phyloP scores from a whole-genome alignment of 2,113 vertebrate species.

The Ictalurus furcatus region DNA sequence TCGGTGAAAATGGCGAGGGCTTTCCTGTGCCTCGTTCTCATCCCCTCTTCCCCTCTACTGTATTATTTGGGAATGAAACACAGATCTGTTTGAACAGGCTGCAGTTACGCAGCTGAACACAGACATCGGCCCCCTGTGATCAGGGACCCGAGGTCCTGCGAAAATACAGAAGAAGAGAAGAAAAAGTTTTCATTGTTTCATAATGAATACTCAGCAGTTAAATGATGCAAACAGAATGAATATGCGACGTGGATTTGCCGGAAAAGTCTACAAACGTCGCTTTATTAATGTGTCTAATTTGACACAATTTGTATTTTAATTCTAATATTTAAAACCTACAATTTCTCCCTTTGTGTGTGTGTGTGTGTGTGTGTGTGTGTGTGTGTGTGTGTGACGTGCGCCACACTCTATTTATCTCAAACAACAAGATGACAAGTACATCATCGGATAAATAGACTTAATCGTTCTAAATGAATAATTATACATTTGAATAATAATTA shows the following conservation, averaged over 20 bases:
- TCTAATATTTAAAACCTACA: neutral
- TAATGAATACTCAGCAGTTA: neutral
- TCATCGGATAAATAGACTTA: neutral
- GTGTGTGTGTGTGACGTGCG: neutral
- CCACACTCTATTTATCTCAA: neutral
- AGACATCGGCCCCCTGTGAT: slow-evolving; percentile 32
- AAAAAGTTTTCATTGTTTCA: neutral
- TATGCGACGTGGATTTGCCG: neutral
- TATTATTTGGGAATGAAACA: slow-evolving; percentile 52
- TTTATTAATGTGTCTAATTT: neutral
- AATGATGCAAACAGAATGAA: neutral
- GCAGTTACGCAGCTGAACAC: slow-evolving; percentile 44
- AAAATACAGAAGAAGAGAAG: neutral
- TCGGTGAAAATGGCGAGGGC: neutral
- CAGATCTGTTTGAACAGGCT: slow-evolving; percentile 53
- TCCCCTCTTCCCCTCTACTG: slow-evolving; percentile 24
- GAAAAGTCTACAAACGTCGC: neutral
- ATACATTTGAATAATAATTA: neutral
- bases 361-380: too few species aligned
- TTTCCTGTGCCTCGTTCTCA: slow-evolving; percentile 33
- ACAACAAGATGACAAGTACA: neutral
- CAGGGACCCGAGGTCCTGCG: neutral
- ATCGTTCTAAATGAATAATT: neutral
- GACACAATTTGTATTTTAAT: neutral
- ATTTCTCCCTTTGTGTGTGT: neutral